These are phyloP conservation scores for Anorthoa munda DNA, from an alignment of 2,888 invertebrate species.

Conservation along the genomic window DNA sequence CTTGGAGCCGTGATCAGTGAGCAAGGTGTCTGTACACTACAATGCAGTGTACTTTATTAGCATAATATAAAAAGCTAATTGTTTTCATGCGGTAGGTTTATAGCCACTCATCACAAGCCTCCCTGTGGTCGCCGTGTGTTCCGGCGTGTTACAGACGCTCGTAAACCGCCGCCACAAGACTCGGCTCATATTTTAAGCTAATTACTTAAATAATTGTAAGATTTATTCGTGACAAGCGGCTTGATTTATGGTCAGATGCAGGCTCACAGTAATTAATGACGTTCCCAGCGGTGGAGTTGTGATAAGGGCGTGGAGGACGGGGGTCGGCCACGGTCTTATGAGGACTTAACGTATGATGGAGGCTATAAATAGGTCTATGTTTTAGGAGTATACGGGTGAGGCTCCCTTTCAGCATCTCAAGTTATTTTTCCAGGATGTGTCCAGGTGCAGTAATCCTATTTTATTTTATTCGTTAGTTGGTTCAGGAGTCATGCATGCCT, in stretches of 20 bases:
- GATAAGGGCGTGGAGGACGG: background rate
- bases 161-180: conserved; percentile 18
- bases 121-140: background rate
- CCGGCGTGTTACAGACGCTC: conserved; percentile 28
- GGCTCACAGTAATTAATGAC: conserved; percentile 47
- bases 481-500: too few species aligned
- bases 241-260: conserved; percentile 55
- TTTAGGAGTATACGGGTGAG: background rate
- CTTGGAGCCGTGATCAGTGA: conserved; percentile 3
- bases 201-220: conserved; percentile 55
- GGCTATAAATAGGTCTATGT: too few species aligned
- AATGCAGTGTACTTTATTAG: background rate
- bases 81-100: conserved; percentile 26
- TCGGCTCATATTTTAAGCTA: conserved; percentile 34
- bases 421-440: too few species aligned
- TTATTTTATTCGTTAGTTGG: too few species aligned
- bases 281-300: conserved; percentile 19
- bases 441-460: too few species aligned
- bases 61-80: conserved; percentile 22
- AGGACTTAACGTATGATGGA: background rate
- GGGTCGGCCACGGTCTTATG: background rate
- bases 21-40: background rate
- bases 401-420: too few species aligned
- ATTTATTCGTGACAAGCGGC: conserved; percentile 50
- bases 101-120: background rate